Conservation (phyloP, 2,113 vertebrate genomes). For the Heliornis fulica region DNA sequence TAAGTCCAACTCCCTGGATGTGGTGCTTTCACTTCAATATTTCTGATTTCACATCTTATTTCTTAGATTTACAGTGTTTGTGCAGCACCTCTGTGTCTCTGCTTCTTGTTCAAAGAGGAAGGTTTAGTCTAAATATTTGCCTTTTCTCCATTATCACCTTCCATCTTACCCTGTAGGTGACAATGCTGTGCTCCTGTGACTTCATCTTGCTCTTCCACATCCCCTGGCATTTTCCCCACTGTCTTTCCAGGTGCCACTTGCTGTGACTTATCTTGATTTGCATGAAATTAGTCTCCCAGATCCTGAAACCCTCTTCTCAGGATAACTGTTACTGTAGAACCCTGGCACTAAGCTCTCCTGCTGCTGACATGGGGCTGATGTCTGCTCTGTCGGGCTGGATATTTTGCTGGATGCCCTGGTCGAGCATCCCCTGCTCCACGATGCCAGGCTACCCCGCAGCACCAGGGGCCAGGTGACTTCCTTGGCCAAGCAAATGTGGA, state of each 20-base stretch:
- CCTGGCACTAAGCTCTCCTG: neutral
- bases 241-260: neutral
- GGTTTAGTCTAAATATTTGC: neutral
- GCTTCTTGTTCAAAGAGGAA: neutral
- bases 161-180: neutral
- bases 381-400: too few species aligned
- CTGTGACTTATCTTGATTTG: neutral
- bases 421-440: accelerated
- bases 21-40: neutral
- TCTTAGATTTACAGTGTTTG: neutral
- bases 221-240: neutral
- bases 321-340: neutral
- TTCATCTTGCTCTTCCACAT: neutral
- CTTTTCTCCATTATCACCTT: neutral
- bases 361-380: neutral
- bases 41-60: neutral
- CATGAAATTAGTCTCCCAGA: neutral
- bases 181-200: neutral
- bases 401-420: neutral
- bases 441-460: neutral
- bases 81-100: neutral
- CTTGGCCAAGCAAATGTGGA: neutral
- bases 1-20: neutral
- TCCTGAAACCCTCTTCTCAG: neutral
- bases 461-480: neutral